Evolutionary conservation across 2,797 vertebrate genomes (phyloP), one percentile per base, ranked within the genome.

Genomic region (Peromyscus nudipes): DNA sequence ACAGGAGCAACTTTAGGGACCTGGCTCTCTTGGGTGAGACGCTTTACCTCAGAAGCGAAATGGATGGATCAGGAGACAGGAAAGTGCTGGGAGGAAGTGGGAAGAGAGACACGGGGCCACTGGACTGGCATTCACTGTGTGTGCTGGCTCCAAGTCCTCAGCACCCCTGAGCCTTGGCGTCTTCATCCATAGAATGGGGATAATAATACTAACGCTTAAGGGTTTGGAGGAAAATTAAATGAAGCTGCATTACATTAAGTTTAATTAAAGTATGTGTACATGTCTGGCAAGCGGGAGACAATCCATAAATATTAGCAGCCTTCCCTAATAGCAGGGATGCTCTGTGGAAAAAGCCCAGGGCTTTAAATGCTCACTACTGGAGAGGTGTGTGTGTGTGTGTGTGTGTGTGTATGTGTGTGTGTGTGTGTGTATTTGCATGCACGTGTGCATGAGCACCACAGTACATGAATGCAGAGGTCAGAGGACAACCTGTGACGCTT

Each of bases 201-300:
- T 81, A 92, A 80, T 52, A 46, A 25, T 76, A 49, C 6, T 13
- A 89, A 87, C 34, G 71, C 75, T 77, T 6, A 8, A 31, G 60
- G 52, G 71, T 37, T 93, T 49, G 49, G 29, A 80, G 83, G 76
- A 77, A 84, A 87, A 83, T 83, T 55, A 82, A 95, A 82, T 80
- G 60, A 77, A 88, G 65, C 81, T 89, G 88, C 82, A 60, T 83
- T 91, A 65, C n/a, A 57, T 92, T 85, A 88, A 52, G 49, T 88
- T 89, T 92, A 80, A 95, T 86, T 87, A 89, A 83, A 90, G 73
- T 91, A 85, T 16, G 13, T 49, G 46, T 65, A 73, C 57, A 91
- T 34, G 29, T 55, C 73, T 93, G 80, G 90, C 29, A 73, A 65
- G 65, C 57, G 11, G 65, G 21, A 85, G 94, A 55, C 64, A 62